These are phyloP conservation scores for Ctenopoma multispine DNA, from an alignment of 2,797 vertebrate genomes.

Conservation along the genomic window DNA sequence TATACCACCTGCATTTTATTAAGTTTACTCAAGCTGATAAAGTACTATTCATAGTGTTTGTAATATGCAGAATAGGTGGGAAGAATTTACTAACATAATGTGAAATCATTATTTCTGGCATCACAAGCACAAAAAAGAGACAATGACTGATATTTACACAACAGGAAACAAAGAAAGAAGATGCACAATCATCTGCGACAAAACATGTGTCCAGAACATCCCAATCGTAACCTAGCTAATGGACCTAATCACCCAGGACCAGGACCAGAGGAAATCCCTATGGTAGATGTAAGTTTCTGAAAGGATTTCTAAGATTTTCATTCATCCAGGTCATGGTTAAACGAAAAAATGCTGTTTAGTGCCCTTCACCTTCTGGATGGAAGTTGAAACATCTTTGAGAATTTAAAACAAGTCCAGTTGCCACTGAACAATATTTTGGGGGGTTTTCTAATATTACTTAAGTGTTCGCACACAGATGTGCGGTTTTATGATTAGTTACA, in stretches of 20 bases:
- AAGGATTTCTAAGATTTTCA: not conserved
- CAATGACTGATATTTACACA: slow-evolving; percentile 26
- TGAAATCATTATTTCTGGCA: not conserved
- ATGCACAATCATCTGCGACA: slow-evolving; percentile 97
- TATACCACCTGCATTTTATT: slow-evolving; percentile 6
- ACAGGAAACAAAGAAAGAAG: slow-evolving; percentile 96
- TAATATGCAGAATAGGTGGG: not conserved
- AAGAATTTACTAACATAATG: not conserved
- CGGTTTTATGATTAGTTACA: slow-evolving; percentile 26
- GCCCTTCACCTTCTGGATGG: too few species aligned
- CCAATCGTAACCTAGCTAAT: slow-evolving; percentile 93
- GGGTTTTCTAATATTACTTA: slow-evolving; percentile 19
- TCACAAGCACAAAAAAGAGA: not conserved
- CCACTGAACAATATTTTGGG: too few species aligned
- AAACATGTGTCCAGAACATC: slow-evolving; percentile 97
- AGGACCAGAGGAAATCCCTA: slow-evolving; percentile 96
- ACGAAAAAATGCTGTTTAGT: too few species aligned
- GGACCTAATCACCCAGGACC: slow-evolving; percentile 97
- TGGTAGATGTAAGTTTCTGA: slow-evolving; percentile 91
- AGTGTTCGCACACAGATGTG: slow-evolving; percentile 11
- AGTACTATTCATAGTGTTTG: not conserved
- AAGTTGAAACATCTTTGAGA: too few species aligned
- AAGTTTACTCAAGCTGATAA: not conserved
- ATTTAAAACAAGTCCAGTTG: too few species aligned
- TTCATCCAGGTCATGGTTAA: too few species aligned